These are phyloP conservation scores for Callipepla californica DNA, from an alignment of 2,113 vertebrate species.

Conservation along the genomic window DNA sequence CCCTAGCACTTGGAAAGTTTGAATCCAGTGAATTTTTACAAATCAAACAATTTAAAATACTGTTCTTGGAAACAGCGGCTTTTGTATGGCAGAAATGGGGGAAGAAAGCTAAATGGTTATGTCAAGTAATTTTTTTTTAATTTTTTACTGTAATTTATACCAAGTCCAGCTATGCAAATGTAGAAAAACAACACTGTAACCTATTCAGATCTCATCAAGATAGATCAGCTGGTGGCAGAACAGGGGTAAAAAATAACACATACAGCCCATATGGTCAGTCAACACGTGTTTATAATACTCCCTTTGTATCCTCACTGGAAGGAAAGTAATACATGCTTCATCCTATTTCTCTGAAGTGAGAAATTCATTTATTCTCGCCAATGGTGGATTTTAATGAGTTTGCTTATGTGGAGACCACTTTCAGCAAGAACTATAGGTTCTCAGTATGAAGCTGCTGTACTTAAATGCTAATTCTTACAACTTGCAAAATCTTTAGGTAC, in stretches of 20 bases:
- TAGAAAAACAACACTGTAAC: conserved; percentile 17
- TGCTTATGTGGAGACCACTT: background rate
- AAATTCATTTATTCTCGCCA: background rate
- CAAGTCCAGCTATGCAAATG: background rate
- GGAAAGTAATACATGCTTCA: conserved; percentile 16
- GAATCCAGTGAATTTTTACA: background rate
- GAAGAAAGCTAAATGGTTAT: background rate
- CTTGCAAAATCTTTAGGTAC: background rate
- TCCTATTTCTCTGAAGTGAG: background rate
- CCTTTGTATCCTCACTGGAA: background rate
- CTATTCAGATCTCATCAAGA: background rate
- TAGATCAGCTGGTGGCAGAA: background rate
- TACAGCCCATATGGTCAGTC: accelerated
- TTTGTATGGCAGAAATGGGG: background rate
- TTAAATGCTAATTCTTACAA: background rate
- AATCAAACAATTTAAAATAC: background rate
- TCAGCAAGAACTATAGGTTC: background rate
- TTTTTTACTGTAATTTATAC: background rate
- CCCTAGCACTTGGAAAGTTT: background rate
- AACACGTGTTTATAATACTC: conserved; percentile 25
- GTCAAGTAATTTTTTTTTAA: background rate
- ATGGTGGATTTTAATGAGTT: background rate
- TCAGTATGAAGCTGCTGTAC: background rate
- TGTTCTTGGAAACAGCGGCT: background rate
- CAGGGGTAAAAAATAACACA: background rate